A percentile compares a stretch with the other conserved stretches of the same genome.
These are phyloP conservation scores for Misgurnus anguillicaudatus DNA, from an alignment of 2,113 vertebrate genomes.

Conservation along the genomic window DNA sequence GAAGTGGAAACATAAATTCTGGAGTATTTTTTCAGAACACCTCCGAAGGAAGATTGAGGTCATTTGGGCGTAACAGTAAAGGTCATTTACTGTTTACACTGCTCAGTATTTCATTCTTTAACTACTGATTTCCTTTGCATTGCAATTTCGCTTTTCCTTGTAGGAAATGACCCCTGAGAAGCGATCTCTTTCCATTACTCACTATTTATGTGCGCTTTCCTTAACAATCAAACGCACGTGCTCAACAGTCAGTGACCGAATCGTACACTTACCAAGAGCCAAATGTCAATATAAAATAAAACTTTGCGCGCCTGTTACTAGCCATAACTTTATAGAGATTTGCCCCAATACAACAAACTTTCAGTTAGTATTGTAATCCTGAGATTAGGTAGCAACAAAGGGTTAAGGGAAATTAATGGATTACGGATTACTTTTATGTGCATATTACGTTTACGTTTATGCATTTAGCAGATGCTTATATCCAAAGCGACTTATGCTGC, in stretches of 20 bases:
- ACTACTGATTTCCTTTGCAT: conserved; percentile 81
- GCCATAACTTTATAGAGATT: too few relatives aligned
- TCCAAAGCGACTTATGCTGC: too few relatives aligned
- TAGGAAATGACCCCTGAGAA: conserved; percentile 77
- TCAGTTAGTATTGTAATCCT: background rate
- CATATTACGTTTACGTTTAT: too few relatives aligned
- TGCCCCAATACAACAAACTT: too few relatives aligned
- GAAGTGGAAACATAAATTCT: conserved; percentile 83
- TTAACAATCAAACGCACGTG: conserved; percentile 56
- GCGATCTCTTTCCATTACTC: conserved; percentile 72
- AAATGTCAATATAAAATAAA: background rate
- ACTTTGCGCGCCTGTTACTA: background rate
- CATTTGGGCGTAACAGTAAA: conserved; percentile 78
- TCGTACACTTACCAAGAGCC: background rate
- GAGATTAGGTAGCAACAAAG: background rate
- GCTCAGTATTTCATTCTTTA: conserved; percentile 80
- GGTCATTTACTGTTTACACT: conserved; percentile 76
- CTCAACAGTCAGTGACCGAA: conserved; percentile 19
- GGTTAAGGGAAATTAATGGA: background rate
- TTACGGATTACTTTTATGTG: too few relatives aligned
- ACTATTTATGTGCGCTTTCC: conserved; percentile 69
- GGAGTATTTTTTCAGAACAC: conserved; percentile 71
- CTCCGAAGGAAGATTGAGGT: conserved; percentile 82
- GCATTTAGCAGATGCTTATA: too few relatives aligned
- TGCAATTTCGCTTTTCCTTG: conserved; percentile 70